These are phyloP conservation scores for Pseudorhiza aurosa DNA, from an alignment of 30 jellyfish, hydroid and myxozoan genomes.

Conservation along the genomic window DNA sequence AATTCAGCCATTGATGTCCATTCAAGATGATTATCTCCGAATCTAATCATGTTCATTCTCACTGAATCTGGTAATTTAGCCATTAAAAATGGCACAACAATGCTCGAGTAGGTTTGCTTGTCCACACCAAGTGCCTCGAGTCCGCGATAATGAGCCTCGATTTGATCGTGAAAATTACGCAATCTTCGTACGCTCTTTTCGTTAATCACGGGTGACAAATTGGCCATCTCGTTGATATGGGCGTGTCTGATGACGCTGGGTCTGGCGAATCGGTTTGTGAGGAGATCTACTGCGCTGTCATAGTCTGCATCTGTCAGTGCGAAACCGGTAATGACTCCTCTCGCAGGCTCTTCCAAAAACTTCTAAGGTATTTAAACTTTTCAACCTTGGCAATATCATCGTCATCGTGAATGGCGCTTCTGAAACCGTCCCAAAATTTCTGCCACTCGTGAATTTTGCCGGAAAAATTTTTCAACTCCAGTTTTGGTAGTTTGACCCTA, in stretches of 20 bases:
- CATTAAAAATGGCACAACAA: conserved; percentile 32
- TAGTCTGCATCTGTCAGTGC: conserved; percentile 25
- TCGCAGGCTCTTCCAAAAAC: conserved; percentile 36
- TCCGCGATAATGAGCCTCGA: conserved; percentile 44
- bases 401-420: conserved; percentile 35
- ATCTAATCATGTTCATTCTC: conserved; percentile 45
- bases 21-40: conserved; percentile 25
- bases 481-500: conserved; percentile 19
- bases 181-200: conserved; percentile 6
- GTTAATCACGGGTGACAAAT: background rate
- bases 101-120: conserved; percentile 29
- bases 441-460: conserved; percentile 30
- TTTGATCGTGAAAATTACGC: conserved; percentile 34
- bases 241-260: background rate
- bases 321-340: conserved; percentile 28
- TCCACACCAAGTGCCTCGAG: conserved; percentile 38
- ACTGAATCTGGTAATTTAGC: conserved; percentile 26
- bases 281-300: conserved; percentile 13
- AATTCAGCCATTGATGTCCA: conserved; percentile 36
- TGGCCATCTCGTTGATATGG: conserved; percentile 4
- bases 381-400: conserved; percentile 26
- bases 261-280: conserved; percentile 5
- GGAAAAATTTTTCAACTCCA: conserved; percentile 21
- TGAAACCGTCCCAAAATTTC: conserved; percentile 19
- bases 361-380: conserved; percentile 8